phyloP scores from a whole-genome alignment of 1,140 invertebrate species.

The Holotrichia oblita region DNA sequence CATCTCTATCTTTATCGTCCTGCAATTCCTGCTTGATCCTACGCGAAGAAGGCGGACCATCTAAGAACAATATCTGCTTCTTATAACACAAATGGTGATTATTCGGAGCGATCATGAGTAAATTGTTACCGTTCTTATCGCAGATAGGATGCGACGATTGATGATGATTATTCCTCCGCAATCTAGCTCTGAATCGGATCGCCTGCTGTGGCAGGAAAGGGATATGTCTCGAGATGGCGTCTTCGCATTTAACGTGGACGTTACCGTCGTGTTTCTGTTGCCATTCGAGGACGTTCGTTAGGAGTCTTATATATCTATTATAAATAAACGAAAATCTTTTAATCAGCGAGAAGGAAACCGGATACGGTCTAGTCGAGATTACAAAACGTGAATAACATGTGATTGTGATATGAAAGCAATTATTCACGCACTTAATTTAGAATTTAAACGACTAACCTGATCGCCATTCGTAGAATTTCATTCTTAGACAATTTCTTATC shows the following conservation, averaged over 20 bases:
- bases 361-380: background rate
- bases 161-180: conserved; percentile 55
- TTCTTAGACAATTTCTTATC: conserved; percentile 98
- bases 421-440: background rate
- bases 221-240: conserved; percentile 49
- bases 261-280: conserved; percentile 69
- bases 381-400: conserved; percentile 12
- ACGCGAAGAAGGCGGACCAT: background rate
- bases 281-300: conserved; percentile 89
- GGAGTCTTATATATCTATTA: conserved; percentile 88
- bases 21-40: conserved; percentile 53
- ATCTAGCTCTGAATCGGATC: conserved; percentile 56
- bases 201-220: conserved; percentile 50
- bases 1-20: conserved; percentile 46
- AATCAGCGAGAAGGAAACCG: background rate
- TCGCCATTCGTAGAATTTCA: conserved; percentile 93
- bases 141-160: conserved; percentile 59
- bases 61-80: conserved; percentile 44
- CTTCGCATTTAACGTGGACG: conserved; percentile 63
- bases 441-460: conserved; percentile 71
- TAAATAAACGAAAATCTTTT: too few species aligned
- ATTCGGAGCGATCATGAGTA: conserved; percentile 71
- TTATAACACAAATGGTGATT: conserved; percentile 54
- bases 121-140: conserved; percentile 72
- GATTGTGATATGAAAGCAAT: background rate